These are phyloP conservation scores for Rhinopomastus cyanomelas DNA, from an alignment of 2,113 vertebrate genomes.

Conservation along the genomic window DNA sequence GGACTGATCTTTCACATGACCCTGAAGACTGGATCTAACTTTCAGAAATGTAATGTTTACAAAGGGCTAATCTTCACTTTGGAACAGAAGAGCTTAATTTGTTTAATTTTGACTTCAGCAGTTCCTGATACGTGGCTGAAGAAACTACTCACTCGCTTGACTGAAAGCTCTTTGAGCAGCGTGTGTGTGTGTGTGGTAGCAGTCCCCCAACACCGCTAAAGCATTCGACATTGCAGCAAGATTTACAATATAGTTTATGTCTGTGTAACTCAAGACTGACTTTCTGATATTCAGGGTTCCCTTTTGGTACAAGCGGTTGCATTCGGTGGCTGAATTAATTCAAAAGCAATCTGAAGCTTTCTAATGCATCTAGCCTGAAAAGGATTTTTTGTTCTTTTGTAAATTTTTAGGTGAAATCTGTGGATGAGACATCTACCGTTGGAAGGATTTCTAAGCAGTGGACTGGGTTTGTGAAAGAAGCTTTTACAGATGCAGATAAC, in stretches of 20 bases:
- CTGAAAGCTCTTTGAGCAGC: neutral
- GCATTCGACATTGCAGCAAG: neutral
- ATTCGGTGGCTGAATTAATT: neutral
- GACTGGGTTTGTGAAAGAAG: constrained; percentile 84
- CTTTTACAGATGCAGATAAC: constrained; percentile 88
- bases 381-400: neutral
- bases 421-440: constrained; percentile 81
- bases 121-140: neutral
- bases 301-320: neutral
- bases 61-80: neutral
- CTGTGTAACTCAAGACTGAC: neutral
- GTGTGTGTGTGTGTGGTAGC: neutral
- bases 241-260: neutral
- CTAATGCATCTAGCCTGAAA: neutral
- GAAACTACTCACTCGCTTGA: neutral
- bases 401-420: constrained; percentile 79
- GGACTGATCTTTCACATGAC: neutral
- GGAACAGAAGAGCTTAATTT: neutral
- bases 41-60: neutral
- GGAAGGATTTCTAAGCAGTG: constrained; percentile 95
- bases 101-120: neutral
- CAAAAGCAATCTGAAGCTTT: neutral
- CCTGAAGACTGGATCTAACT: neutral
- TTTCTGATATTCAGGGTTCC: neutral
- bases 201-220: neutral